Evolutionary conservation across 1,140 invertebrate species (phyloP), one percentile per base, ranked within the genome.

Genomic region (Drosophila subobscura): DNA sequence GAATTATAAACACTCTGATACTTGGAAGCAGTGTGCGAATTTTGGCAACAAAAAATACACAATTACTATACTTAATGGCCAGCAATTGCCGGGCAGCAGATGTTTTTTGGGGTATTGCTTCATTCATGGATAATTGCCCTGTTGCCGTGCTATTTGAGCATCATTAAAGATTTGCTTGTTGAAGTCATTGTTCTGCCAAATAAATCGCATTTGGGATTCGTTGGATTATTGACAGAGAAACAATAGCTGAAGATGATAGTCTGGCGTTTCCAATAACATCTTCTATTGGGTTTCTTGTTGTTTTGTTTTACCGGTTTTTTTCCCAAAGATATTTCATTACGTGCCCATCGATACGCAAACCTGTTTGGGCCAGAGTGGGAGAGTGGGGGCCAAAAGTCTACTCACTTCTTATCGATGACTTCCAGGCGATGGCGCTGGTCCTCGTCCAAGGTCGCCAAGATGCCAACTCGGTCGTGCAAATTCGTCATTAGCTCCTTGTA

Each of bases 321-420:
- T 4, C 0, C n/a, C 10, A 20, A 47, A 57, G 25, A 29, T 40
- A 55, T 72, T 50, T 51, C 22, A 52, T 33, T 46, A 50, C 52
- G 46, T 56, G 29, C 52, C 50, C 66, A 53, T 40, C 10, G 40
- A 12, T 25, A 20, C 16, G 16, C 1, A 53, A 74, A 74, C 71
- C 68, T 41, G 70, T 56, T 75, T 37, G 47, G 33, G 23, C n/a
- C 25, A 58, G 23, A 41, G 29, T 37, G n/a, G n/a, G 14, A 49
- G 14, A 37, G 41, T 14, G 33, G 50, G n/a, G 7, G 20, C 25
- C 44, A 27, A 49, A 40, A 22, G 22, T 42, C 41, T 14, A 79
- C 90, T 91, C 63, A 93, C 92, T 92, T 92, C 67, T 93, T 92
- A 63, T 93, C 92, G 64, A 93, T 88, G 12, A 72, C 85, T 77